phyloP scores from a whole-genome alignment of 2,888 invertebrate genomes.

The Zele albiditarsus region DNA sequence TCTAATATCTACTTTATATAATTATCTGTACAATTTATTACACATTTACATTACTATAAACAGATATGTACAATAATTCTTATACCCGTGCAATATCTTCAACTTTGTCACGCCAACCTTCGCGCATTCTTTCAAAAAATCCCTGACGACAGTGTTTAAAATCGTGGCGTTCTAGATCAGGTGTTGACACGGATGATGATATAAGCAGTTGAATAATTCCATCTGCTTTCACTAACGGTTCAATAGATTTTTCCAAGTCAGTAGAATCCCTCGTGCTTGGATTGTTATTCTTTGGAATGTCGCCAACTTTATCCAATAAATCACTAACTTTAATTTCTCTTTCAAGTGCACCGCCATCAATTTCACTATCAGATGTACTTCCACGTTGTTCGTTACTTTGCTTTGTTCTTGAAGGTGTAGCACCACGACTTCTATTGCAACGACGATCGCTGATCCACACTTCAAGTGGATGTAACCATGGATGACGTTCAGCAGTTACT shows the following conservation, averaged over 20 bases:
- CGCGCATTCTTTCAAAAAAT: constrained; percentile 2
- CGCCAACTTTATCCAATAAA: neutral
- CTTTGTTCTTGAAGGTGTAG: constrained; percentile 35
- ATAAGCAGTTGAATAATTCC: constrained; percentile 6
- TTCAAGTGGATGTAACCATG: constrained; percentile 64
- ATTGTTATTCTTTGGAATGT: constrained; percentile 2
- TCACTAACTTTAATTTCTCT: constrained; percentile 13
- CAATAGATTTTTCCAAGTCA: neutral
- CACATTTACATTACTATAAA: neutral
- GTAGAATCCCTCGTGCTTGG: neutral
- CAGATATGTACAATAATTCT: constrained; percentile 76
- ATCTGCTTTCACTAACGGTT: constrained; percentile 8
- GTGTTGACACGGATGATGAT: neutral
- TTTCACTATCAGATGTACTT: constrained; percentile 29
- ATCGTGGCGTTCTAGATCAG: constrained; percentile 1
- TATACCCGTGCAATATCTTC: constrained; percentile 78
- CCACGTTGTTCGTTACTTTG: constrained; percentile 25
- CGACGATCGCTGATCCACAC: constrained; percentile 59
- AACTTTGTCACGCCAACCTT: constrained; percentile 18
- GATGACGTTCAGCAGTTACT: constrained; percentile 60
- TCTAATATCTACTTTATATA: neutral
- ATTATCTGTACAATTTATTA: neutral
- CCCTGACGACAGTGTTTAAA: neutral
- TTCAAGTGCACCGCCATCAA: neutral
- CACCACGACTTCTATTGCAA: constrained; percentile 23